These are phyloP conservation scores for Limnodromus scolopaceus DNA, from an alignment of 2,797 vertebrate genomes.

Conservation along the genomic window DNA sequence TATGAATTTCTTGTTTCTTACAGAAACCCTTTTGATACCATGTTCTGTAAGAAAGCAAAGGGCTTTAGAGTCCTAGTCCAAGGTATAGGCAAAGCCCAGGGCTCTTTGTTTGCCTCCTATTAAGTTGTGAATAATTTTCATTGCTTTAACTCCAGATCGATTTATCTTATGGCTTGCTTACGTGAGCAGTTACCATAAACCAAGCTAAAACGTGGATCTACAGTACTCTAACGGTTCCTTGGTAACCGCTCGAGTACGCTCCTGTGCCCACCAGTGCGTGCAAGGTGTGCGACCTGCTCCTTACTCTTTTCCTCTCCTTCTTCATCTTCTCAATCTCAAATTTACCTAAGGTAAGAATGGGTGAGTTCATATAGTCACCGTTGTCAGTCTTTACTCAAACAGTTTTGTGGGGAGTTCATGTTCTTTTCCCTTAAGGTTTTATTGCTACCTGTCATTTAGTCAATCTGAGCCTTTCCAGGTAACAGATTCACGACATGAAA, in stretches of 20 bases:
- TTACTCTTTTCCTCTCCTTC: background rate
- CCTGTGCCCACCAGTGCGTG: accelerated
- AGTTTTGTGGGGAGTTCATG: background rate
- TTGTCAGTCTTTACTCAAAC: background rate
- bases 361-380: background rate
- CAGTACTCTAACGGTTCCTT: background rate
- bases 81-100: background rate
- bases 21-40: background rate
- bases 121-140: background rate
- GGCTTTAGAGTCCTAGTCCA: background rate
- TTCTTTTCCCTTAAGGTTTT: background rate
- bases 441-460: background rate
- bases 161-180: background rate
- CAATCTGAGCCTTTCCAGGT: background rate
- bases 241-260: background rate
- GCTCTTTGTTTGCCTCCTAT: background rate
- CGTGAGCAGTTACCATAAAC: background rate
- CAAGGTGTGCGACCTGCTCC: background rate
- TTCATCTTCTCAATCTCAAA: background rate
- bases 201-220: background rate
- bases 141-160: background rate
- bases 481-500: background rate
- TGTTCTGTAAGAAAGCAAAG: background rate
- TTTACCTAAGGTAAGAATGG: background rate
- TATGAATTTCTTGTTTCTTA: background rate